phyloP scores from a whole-genome alignment of 2,113 vertebrate genomes.

The Balaeniceps rex region DNA sequence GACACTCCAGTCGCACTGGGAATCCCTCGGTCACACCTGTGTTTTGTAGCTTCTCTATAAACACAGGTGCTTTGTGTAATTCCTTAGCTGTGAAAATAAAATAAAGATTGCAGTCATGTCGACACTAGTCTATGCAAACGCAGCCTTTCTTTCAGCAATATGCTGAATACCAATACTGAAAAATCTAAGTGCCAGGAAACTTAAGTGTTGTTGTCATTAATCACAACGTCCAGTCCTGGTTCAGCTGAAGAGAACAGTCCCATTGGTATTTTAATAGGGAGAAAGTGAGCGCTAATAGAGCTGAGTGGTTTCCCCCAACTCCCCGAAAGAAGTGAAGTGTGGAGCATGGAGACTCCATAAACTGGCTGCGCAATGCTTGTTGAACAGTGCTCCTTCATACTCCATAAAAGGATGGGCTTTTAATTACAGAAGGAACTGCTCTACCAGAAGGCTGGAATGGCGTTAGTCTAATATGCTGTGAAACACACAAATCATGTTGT shows the following conservation, averaged over 20 bases:
- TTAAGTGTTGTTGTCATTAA: background rate
- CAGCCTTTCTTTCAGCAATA: background rate
- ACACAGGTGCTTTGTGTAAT: slow-evolving; percentile 90
- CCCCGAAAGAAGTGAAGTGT: background rate
- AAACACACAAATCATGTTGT: accelerated
- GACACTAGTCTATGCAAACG: background rate
- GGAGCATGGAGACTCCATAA: background rate
- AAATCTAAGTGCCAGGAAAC: background rate
- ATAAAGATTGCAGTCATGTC: background rate
- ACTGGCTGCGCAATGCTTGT: background rate
- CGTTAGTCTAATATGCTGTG: background rate
- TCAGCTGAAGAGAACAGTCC: background rate
- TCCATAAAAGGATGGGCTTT: background rate
- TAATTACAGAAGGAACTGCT: background rate
- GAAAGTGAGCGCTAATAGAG: background rate
- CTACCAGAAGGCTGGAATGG: background rate
- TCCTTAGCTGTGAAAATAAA: slow-evolving; percentile 85
- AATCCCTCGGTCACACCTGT: slow-evolving; percentile 93
- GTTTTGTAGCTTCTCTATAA: slow-evolving; percentile 97
- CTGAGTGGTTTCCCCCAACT: background rate
- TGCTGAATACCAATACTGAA: background rate
- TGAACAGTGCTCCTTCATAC: background rate
- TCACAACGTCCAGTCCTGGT: background rate
- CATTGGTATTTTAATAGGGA: background rate
- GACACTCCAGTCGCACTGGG: slow-evolving; percentile 92